Evolutionary conservation across 2,113 vertebrate genomes (phyloP).

Genomic region (Suncus etruscus): DNA sequence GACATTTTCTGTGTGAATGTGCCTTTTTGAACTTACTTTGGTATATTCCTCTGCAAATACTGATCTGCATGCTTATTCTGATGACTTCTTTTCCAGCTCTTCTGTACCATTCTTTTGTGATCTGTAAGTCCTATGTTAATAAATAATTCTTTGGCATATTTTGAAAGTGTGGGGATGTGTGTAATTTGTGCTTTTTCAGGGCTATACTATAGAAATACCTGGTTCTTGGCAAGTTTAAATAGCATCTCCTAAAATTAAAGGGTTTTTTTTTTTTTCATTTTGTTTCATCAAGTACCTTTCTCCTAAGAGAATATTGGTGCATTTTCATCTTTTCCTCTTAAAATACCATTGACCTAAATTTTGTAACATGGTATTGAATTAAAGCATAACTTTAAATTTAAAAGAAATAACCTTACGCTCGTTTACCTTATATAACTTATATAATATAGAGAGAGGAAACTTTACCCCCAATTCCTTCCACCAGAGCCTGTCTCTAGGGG

Average conservation of each 20-base stretch:
- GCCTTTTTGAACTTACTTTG: constrained; percentile 95
- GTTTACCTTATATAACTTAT: background rate
- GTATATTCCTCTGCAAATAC: constrained; percentile 87
- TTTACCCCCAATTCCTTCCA: constrained; percentile 2
- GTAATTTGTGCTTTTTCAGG: constrained; percentile 86
- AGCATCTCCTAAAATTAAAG: constrained; percentile 68
- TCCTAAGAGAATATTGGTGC: constrained; percentile 23
- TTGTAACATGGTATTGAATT: background rate
- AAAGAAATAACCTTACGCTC: background rate
- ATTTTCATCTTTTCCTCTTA: constrained; percentile 43
- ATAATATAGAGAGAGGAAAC: background rate
- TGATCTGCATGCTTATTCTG: constrained; percentile 90
- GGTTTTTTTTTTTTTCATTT: constrained; percentile 15
- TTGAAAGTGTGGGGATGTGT: constrained; percentile 94
- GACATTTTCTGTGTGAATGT: constrained; percentile 96
- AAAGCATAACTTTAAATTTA: constrained; percentile 39
- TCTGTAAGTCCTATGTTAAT: constrained; percentile 97
- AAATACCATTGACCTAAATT: background rate
- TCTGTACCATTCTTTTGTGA: constrained; percentile 97
- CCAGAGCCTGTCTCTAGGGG: background rate
- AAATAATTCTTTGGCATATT: constrained; percentile 99
- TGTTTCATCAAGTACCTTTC: constrained; percentile 16
- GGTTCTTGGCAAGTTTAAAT: constrained; percentile 77
- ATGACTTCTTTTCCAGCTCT: constrained; percentile 86
- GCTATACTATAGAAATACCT: constrained; percentile 77